These are phyloP conservation scores for Lemur catta DNA, from an alignment of 2,797 vertebrate genomes.

Conservation along the genomic window DNA sequence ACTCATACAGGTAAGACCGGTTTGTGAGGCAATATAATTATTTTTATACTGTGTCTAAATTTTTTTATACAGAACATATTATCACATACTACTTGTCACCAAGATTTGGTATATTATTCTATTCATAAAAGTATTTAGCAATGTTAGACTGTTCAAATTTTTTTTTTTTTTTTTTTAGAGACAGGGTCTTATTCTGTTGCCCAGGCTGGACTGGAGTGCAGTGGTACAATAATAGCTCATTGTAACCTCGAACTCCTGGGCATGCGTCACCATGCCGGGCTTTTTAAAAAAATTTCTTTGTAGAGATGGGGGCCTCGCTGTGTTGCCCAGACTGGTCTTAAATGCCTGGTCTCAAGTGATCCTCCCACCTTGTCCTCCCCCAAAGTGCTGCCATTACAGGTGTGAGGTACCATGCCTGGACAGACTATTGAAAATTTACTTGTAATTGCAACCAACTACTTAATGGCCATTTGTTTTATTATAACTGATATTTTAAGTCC, in stretches of 20 bases:
- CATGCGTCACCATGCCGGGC: not conserved
- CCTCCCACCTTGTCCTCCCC: not conserved
- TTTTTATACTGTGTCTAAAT: not conserved
- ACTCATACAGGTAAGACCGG: constrained; percentile 95
- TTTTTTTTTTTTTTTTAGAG: too few relatives aligned
- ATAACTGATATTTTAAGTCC: not conserved
- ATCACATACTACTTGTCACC: not conserved
- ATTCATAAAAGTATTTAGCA: not conserved
- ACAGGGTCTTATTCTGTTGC: not conserved
- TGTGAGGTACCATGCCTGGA: not conserved
- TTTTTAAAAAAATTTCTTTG: not conserved
- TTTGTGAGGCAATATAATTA: not conserved
- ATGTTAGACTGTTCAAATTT: not conserved
- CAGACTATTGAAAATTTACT: not conserved
- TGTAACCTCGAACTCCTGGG: not conserved
- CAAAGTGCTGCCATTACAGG: not conserved
- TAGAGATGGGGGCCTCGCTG: not conserved
- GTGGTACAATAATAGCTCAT: not conserved
- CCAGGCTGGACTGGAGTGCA: not conserved
- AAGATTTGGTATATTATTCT: constrained; percentile 24
- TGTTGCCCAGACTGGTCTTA: not conserved
- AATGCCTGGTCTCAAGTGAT: not conserved
- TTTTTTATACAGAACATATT: not conserved
- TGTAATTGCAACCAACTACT: constrained; percentile 32
- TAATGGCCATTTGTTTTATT: not conserved